Percentiles rank a stretch among this genome's conserved stretches.
Conservation (phyloP, 2,888 invertebrate genomes). For the Penaeus monodon region DNA sequence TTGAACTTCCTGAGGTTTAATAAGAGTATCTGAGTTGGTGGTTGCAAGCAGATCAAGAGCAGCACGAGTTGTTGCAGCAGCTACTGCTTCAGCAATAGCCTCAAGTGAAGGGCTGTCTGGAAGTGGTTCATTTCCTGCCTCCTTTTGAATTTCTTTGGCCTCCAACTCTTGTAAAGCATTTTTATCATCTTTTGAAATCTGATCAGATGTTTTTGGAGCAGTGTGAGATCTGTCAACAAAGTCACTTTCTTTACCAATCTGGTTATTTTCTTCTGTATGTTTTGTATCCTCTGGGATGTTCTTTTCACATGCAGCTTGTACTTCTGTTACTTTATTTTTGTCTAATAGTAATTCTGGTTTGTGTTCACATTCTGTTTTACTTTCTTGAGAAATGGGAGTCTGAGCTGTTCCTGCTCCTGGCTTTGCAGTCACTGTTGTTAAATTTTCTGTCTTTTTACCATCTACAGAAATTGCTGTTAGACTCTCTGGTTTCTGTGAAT, state of each 20-base stretch:
- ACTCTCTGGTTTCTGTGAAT: conserved; percentile 27
- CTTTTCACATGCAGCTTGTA: too few relatives aligned
- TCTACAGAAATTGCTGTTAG: conserved; percentile 4
- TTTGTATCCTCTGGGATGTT: too few relatives aligned
- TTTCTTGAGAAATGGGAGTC: too few relatives aligned
- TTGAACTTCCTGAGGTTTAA: neutral
- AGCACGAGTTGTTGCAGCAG: conserved; percentile 50
- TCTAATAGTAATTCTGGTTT: too few relatives aligned
- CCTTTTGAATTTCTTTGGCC: neutral
- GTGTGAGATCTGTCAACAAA: too few relatives aligned
- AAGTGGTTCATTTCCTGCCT: neutral
- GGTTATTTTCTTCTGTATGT: too few relatives aligned
- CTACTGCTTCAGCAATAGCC: conserved; percentile 45
- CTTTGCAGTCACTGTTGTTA: neutral
- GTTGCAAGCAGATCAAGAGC: conserved; percentile 39
- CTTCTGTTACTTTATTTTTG: too few relatives aligned
- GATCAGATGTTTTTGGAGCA: neutral
- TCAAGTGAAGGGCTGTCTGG: conserved; percentile 28
- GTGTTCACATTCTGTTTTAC: too few relatives aligned
- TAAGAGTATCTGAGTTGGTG: conserved; percentile 9
- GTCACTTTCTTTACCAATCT: too few relatives aligned
- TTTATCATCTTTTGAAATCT: too few relatives aligned
- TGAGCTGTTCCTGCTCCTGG: neutral
- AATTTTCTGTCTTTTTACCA: neutral
- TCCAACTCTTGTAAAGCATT: neutral